Evolutionary conservation across 2,113 vertebrate genomes (phyloP), one percentile per base, ranked within the genome.

Genomic region (Tachuris rubrigastra): DNA sequence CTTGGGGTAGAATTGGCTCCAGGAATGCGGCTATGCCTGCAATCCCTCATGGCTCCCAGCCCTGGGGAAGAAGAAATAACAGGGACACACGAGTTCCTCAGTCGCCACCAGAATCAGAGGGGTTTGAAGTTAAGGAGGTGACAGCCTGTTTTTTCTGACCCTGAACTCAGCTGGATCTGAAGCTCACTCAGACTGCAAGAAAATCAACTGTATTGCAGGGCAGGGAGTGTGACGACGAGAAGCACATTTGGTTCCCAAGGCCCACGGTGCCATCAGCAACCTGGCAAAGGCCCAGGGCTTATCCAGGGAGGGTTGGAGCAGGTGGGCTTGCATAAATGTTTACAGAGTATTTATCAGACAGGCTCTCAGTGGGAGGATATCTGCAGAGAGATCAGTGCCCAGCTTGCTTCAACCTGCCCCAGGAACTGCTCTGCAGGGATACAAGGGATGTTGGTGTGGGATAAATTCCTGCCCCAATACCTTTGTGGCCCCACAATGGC

Each of bases 41-140:
- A 37, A 4, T 2, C 12, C 1, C 56, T 53, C 9, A 2, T 2
- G 0, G 25, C 14, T 72, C 62, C 25, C 62, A 79, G 62, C 25
- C 22, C 49, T 33, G 76, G 23, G 6, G 35, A 28, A 47, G 63
- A 33, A 47, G 37, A 56, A 60, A 33, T 14, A 52, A 76, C 56
- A 33, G 66, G 58, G 37, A 35, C 42, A 44, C 39, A 10, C 0
- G 0, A 60, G 9, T 10, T 14, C 24, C n/a, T 77, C 55, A 2
- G 58, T 1, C 11, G 1, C 10, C 50, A 53, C n/a, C 59, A 76
- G 23, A 86, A 30, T 21, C 13, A 19, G 63, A 77, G 67, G 52
- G 8, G 14, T 60, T 65, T 35, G 2, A 58, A 35, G 35, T 14
- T 30, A 35, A 62, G n/a, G 31, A 46, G 21, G 33, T 31, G n/a